Evolutionary conservation across 2,113 vertebrate species (phyloP).

Genomic region (Colossoma macropomum): DNA sequence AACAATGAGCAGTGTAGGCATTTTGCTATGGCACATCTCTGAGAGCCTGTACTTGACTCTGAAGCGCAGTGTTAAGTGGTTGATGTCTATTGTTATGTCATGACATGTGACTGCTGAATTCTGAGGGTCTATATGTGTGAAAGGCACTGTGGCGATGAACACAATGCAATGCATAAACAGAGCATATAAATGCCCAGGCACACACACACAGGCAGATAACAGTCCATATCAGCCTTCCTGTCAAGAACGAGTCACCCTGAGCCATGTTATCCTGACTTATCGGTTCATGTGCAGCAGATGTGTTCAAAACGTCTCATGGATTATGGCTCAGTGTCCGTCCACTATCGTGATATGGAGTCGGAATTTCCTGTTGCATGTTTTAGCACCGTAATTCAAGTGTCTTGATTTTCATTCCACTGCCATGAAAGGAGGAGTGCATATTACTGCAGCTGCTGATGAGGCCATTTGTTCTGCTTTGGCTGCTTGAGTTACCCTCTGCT

Average conservation of each 20-base stretch:
- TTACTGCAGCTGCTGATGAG: constrained; percentile 59
- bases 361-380: constrained; percentile 37
- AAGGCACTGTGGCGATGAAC: not conserved
- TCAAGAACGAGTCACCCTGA: constrained; percentile 31
- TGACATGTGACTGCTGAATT: not conserved
- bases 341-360: constrained; percentile 27
- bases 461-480: constrained; percentile 62
- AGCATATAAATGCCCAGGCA: not conserved
- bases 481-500: constrained; percentile 54
- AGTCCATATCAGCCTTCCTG: not conserved
- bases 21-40: not conserved
- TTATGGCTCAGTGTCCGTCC: constrained; percentile 12
- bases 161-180: constrained; percentile 11
- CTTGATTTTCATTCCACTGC: constrained; percentile 46
- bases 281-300: constrained; percentile 6
- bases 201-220: constrained; percentile 11
- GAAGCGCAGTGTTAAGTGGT: not conserved
- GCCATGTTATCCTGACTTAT: constrained; percentile 34
- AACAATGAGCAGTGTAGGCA: constrained; percentile 7
- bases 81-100: constrained; percentile 1
- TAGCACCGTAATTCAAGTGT: constrained; percentile 46
- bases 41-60: constrained; percentile 5
- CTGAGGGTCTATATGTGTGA: not conserved
- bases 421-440: constrained; percentile 45
- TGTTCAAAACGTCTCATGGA: not conserved